Evolutionary conservation across 2,888 invertebrate species (phyloP).

Genomic region (Slavum lentiscoides): DNA sequence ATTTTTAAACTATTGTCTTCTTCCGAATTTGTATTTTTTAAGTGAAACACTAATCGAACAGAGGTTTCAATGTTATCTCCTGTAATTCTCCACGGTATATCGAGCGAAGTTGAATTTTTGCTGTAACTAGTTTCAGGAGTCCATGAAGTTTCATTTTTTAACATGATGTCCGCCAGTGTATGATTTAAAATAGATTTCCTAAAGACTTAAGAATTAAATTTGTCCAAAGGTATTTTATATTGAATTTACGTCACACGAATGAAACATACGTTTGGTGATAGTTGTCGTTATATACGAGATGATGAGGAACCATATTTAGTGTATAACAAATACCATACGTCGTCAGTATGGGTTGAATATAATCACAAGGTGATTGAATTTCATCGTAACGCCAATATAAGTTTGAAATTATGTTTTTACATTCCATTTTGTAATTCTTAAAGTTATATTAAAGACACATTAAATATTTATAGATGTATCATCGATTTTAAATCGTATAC

Average conservation of each 20-base stretch:
- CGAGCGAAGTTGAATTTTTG: slow-evolving; percentile 14
- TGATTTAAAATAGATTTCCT: slow-evolving; percentile 20
- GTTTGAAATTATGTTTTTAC: background rate
- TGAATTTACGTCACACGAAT: background rate
- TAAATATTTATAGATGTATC: background rate
- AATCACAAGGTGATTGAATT: slow-evolving; percentile 46
- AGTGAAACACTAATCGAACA: slow-evolving; percentile 46
- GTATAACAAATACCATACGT: slow-evolving; percentile 54
- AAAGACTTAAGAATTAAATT: background rate
- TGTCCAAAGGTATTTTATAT: no score
- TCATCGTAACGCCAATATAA: slow-evolving; percentile 49
- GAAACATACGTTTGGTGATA: slow-evolving; percentile 53
- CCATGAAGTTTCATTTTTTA: slow-evolving; percentile 37
- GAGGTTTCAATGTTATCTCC: slow-evolving; percentile 50
- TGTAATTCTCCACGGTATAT: slow-evolving; percentile 53
- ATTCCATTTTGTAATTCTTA: slow-evolving; percentile 24
- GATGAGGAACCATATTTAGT: slow-evolving; percentile 54
- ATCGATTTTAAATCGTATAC: background rate
- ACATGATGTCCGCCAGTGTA: background rate
- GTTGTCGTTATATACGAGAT: slow-evolving; percentile 35
- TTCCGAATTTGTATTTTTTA: slow-evolving; percentile 6
- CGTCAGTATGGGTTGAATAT: slow-evolving; percentile 53
- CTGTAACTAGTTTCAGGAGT: slow-evolving; percentile 43
- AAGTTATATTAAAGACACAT: background rate
- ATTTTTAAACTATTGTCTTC: slow-evolving; percentile 31